These are phyloP conservation scores for Bombylius major DNA, from an alignment of 2,888 invertebrate species.

Conservation along the genomic window DNA sequence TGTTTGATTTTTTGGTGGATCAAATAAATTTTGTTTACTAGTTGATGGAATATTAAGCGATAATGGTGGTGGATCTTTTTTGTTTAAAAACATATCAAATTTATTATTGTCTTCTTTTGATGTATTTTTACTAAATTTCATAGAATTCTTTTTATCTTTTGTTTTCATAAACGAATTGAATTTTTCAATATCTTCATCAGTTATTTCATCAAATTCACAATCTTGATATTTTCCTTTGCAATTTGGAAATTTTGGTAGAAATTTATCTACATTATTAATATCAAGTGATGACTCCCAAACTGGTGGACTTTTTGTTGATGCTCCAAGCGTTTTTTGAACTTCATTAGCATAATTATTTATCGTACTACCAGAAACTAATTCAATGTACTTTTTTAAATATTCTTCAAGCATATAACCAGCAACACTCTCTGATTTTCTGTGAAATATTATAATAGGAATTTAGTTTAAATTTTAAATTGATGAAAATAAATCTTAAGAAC, in stretches of 20 bases:
- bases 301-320: background rate
- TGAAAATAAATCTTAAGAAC: background rate
- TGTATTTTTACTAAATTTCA: too few relatives aligned
- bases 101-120: too few relatives aligned
- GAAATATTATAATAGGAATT: background rate
- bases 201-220: slow-evolving; percentile 1
- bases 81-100: too few relatives aligned
- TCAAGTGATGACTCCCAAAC: background rate
- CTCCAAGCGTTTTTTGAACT: too few relatives aligned
- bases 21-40: too few relatives aligned
- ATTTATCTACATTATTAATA: background rate
- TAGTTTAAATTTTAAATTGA: too few relatives aligned
- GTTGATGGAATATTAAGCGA: too few relatives aligned
- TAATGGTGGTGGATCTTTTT: too few relatives aligned
- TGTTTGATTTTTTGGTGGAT: too few relatives aligned
- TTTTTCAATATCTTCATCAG: background rate
- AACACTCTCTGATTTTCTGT: background rate
- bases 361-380: background rate
- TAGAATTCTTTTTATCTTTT: too few relatives aligned
- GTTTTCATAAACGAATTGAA: background rate
- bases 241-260: background rate
- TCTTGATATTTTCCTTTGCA: slow-evolving; percentile 2
- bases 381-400: background rate
- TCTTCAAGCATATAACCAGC: background rate
- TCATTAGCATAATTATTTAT: background rate